Percentiles rank a stretch among this genome's conserved stretches.
phyloP scores from a whole-genome alignment of 2,888 invertebrate species.

The Rosalia funebris region DNA sequence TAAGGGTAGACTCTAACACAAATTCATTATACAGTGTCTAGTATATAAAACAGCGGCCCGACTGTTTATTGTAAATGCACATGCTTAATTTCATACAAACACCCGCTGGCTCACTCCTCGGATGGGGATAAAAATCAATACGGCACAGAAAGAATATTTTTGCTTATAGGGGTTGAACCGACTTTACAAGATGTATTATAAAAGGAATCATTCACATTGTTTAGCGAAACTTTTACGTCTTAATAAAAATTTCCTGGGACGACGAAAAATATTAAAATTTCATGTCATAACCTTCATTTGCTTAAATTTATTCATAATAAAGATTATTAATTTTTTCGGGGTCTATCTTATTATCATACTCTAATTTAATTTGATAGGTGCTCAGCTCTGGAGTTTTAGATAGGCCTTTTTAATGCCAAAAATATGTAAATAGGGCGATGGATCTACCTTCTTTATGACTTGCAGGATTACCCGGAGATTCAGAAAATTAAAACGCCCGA shows the following conservation, averaged over 20 bases:
- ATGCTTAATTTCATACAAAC: constrained; percentile 62
- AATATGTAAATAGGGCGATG: constrained; percentile 25
- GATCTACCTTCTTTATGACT: constrained; percentile 23
- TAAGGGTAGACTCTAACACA: constrained; percentile 57
- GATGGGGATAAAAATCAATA: constrained; percentile 64
- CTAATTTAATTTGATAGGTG: constrained; percentile 30
- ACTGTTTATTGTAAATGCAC: constrained; percentile 63
- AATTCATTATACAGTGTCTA: constrained; percentile 65
- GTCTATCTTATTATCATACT: constrained; percentile 29
- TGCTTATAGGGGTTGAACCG: constrained; percentile 61
- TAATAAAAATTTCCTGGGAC: constrained; percentile 34
- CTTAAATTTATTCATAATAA: constrained; percentile 29
- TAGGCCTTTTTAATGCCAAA: constrained; percentile 27
- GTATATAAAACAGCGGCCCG: constrained; percentile 62
- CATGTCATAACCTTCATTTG: constrained; percentile 20
- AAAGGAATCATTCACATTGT: constrained; percentile 49
- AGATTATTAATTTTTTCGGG: constrained; percentile 28
- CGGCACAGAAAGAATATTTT: constrained; percentile 64
- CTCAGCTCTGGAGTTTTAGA: constrained; percentile 21
- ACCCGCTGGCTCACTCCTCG: constrained; percentile 59
- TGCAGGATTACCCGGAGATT: constrained; percentile 11
- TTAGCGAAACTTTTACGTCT: constrained; percentile 34
- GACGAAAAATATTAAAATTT: constrained; percentile 31
- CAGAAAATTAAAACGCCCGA: constrained; percentile 17
- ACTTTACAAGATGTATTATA: constrained; percentile 54